These are phyloP conservation scores for Manduca sexta DNA, from an alignment of 1,140 invertebrate genomes.

Conservation along the genomic window DNA sequence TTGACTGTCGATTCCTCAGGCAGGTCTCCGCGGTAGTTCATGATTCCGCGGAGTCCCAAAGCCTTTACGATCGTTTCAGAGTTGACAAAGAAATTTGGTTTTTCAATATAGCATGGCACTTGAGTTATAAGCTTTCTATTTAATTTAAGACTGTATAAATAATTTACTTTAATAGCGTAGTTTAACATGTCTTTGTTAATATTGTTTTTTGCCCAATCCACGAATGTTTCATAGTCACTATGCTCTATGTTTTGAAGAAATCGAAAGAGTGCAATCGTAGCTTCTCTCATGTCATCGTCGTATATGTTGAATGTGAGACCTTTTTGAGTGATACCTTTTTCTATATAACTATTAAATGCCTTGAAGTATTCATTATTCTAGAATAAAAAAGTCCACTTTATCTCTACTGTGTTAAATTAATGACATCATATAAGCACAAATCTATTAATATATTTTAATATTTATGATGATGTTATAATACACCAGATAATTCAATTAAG, in stretches of 20 bases:
- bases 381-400: conserved; percentile 23
- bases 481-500: too few relatives aligned
- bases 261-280: conserved; percentile 42
- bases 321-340: conserved; percentile 40
- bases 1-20: conserved; percentile 28
- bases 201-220: conserved; percentile 33
- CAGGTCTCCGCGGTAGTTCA: conserved; percentile 5
- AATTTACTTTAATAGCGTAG: conserved; percentile 34
- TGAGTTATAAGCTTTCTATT: conserved; percentile 1
- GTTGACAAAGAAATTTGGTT: conserved; percentile 56
- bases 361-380: conserved; percentile 41
- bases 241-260: conserved; percentile 33
- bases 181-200: conserved; percentile 46
- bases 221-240: conserved; percentile 22
- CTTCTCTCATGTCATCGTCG: conserved; percentile 51
- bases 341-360: conserved; percentile 30
- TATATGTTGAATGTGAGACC: conserved; percentile 56
- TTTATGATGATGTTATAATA: not conserved
- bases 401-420: too few relatives aligned
- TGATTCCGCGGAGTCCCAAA: conserved; percentile 13
- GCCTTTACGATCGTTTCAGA: conserved; percentile 52
- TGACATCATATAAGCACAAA: too few relatives aligned
- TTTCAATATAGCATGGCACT: conserved; percentile 41
- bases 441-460: not conserved
- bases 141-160: conserved; percentile 23